Conservation (phyloP, 2,888 invertebrate species). For the Thysanoteuthis rhombus region DNA sequence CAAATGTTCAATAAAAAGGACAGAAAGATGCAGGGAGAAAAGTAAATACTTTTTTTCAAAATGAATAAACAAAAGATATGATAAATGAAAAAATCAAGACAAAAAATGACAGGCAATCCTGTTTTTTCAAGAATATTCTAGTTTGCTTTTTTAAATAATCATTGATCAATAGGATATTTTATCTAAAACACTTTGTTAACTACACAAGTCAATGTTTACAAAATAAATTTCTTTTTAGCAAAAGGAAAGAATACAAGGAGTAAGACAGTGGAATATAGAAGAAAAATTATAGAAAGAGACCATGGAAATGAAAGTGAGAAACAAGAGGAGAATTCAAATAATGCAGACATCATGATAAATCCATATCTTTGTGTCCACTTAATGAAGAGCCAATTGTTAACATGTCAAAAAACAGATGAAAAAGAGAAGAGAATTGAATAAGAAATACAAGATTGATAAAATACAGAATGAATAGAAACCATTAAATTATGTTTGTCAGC, state of each 20-base stretch:
- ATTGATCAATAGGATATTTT: neutral
- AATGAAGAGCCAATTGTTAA: neutral
- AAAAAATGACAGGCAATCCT: neutral
- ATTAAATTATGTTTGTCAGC: neutral
- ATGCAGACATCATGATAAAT: slow-evolving; percentile 17
- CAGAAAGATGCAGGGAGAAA: neutral
- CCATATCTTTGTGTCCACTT: neutral
- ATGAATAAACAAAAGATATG: neutral
- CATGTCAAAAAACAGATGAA: neutral
- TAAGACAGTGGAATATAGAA: neutral
- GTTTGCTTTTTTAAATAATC: slow-evolving; percentile 19
- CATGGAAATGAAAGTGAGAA: neutral
- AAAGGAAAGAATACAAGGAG: neutral
- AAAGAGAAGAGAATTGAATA: neutral
- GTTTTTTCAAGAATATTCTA: neutral
- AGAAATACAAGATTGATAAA: neutral
- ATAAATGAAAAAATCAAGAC: neutral
- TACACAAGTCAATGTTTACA: neutral
- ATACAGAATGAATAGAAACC: neutral
- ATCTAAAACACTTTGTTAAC: neutral
- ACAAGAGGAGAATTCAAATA: neutral
- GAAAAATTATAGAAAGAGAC: neutral
- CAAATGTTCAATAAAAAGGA: neutral
- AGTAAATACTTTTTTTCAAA: neutral
- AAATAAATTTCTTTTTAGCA: neutral